Base-by-base conservation (phyloP, 2,888 invertebrate species). In the Temnothorax ravouxi region DNA sequence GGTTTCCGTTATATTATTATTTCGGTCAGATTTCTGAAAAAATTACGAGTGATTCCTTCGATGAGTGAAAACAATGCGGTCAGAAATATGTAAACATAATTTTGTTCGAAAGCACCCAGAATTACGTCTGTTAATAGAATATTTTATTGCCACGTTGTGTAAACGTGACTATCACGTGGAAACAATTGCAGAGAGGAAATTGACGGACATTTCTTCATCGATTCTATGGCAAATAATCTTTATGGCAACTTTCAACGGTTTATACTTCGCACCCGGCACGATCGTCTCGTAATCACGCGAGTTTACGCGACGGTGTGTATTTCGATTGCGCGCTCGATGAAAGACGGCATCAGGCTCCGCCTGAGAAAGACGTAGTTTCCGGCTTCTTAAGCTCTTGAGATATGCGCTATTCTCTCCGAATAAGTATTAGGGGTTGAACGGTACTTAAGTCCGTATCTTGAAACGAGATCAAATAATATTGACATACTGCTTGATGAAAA, bases 301-400 rank as follows among this genome's bases (percentile, higher is more conserved):
- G 85, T 87, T 87, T 87, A 87, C 82, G 47, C 15, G 50, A 85
- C 25, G 34, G 69, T 56, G 77, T 62, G 69, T 80, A 83, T 86
- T 83, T 86, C 79, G 74, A 59, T 83, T 71, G 47, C 83, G 9
- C 4, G 18, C 47, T 8, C 61, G 3, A n/a, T 72, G n/a, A 72
- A 77, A 71, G 66, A 75, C 79, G 25, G 5, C 18, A 25, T 34
- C 67, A 67, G 6, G 54, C 34, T 62, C 18, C 34, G 3, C 11
- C 52, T 64, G 47, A 66, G 25, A 13, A 69, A 52, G n/a, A 18
- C 75, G 25, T 47, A 47, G 52, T 62, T 75, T 66, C 67, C 74
- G 44, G 34, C 8, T 44, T 18, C 3, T 34, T 52, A 52, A 76
- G 18, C 18, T 18, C 44, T 34, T 47, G 6, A n/a, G 29, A 71